These are phyloP conservation scores for Caenorhabditis angaria DNA, from an alignment of 2,888 invertebrate genomes.

Conservation along the genomic window DNA sequence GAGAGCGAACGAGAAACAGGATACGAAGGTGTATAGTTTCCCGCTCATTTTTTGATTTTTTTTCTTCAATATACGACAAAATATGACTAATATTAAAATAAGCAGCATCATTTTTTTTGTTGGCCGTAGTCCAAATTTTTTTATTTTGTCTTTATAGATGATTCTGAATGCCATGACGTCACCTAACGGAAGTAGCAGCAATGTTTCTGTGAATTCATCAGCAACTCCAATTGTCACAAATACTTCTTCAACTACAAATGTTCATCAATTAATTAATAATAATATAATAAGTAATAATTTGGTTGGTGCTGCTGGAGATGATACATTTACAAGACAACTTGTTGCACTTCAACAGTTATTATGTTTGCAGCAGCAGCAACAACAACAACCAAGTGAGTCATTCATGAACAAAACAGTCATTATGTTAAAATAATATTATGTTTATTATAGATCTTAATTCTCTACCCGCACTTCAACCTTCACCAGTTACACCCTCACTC, in stretches of 20 bases:
- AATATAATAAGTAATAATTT: not conserved
- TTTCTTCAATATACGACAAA: too few relatives aligned
- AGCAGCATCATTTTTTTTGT: not conserved
- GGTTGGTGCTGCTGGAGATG: not conserved
- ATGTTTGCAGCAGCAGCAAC: not conserved
- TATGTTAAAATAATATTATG: too few relatives aligned
- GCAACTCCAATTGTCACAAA: not conserved
- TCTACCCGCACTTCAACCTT: not conserved
- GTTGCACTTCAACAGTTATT: not conserved
- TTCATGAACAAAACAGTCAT: too few relatives aligned
- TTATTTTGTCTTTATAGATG: not conserved
- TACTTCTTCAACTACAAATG: not conserved
- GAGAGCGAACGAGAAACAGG: too few relatives aligned
- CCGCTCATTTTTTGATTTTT: too few relatives aligned
- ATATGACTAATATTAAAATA: not conserved
- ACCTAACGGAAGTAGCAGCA: not conserved
- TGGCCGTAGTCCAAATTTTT: not conserved
- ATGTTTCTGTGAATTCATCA: not conserved
- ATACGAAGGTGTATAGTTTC: too few relatives aligned
- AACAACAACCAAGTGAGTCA: not conserved
- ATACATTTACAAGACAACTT: not conserved
- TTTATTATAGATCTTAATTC: not conserved
- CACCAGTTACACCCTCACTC: constrained; percentile 1
- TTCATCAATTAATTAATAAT: not conserved
- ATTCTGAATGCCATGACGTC: not conserved